Conservation (phyloP, 2,888 invertebrate species). For the Acanthosepion pharaonis region DNA sequence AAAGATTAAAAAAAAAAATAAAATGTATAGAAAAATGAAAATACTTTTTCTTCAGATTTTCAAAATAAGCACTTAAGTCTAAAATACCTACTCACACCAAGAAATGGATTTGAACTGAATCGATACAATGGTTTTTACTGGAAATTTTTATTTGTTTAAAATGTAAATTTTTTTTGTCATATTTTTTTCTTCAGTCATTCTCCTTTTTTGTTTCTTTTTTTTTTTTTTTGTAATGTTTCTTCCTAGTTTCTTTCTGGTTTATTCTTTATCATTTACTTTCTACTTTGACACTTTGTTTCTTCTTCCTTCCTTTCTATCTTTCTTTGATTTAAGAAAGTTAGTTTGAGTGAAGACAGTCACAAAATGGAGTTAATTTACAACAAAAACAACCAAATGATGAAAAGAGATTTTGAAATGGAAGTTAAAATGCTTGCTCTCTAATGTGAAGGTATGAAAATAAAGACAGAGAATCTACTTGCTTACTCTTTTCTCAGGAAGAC, state of each 20-base stretch:
- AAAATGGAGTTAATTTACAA: constrained; percentile 7
- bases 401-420: background rate
- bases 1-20: no score
- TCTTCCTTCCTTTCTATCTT: background rate
- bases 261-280: background rate
- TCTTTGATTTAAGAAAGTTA: background rate
- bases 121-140: no score
- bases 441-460: background rate
- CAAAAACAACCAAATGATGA: background rate
- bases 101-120: no score
- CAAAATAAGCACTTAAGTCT: no score
- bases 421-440: background rate
- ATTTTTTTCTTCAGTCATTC: background rate
- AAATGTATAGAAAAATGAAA: no score
- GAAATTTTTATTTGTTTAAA: no score
- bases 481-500: background rate
- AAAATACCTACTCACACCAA: no score
- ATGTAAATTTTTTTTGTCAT: no score
- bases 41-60: no score
- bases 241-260: background rate
- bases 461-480: background rate
- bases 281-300: background rate
- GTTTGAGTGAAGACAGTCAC: background rate
- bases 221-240: background rate
- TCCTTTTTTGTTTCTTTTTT: background rate